Conservation (phyloP, 2,888 invertebrate genomes). For the Crematogaster levior region DNA sequence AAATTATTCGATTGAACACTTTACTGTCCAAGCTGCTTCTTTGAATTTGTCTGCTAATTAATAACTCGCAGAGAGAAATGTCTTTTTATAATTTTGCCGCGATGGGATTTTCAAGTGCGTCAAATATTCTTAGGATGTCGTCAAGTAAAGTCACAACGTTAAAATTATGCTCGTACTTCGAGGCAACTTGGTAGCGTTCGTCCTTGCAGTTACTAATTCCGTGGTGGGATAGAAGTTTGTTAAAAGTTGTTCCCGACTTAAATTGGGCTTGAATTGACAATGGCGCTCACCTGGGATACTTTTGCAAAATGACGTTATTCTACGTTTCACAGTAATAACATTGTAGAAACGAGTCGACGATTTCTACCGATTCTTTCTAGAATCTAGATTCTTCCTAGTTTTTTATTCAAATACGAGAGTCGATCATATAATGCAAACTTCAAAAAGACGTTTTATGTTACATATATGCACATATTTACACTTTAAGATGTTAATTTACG, state of each 20-base stretch:
- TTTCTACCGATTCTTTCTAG: background rate
- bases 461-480: background rate
- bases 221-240: slow-evolving; percentile 65
- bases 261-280: slow-evolving; percentile 74
- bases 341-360: background rate
- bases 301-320: slow-evolving; percentile 42
- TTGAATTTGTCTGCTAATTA: background rate
- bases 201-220: slow-evolving; percentile 39
- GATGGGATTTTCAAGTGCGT: slow-evolving; percentile 13
- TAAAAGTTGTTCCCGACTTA: slow-evolving; percentile 72
- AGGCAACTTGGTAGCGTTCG: slow-evolving; percentile 10
- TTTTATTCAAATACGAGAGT: background rate
- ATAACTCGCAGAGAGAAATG: background rate
- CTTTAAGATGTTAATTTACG: background rate
- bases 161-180: slow-evolving; percentile 59
- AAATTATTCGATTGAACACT: background rate
- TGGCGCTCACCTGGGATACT: slow-evolving; percentile 52
- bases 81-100: background rate
- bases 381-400: no score
- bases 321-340: slow-evolving; percentile 43
- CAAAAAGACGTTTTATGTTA: background rate
- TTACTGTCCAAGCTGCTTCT: background rate
- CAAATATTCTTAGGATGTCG: slow-evolving; percentile 25
- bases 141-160: slow-evolving; percentile 21
- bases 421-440: background rate